Percentiles rank a stretch among this genome's conserved stretches.
These are phyloP conservation scores for Acanthis flammea DNA, from an alignment of 2,797 vertebrate genomes.

Conservation along the genomic window DNA sequence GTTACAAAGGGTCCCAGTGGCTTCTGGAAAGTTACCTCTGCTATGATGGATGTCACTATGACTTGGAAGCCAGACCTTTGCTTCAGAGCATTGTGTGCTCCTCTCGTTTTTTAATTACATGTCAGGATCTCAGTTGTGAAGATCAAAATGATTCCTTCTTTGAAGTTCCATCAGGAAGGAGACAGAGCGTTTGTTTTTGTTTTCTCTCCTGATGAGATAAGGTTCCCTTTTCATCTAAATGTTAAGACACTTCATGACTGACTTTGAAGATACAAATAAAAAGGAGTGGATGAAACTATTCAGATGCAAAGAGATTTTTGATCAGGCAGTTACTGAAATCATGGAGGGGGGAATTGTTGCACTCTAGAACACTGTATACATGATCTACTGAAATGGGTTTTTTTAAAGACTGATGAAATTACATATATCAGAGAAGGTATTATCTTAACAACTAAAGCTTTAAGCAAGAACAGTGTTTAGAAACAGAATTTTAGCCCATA, in stretches of 20 bases:
- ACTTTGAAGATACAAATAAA: slow-evolving; percentile 48
- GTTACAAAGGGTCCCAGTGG: background rate
- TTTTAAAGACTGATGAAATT: background rate
- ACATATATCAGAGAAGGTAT: background rate
- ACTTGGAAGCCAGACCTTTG: background rate
- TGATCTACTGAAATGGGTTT: rapidly evolving
- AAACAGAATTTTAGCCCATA: background rate
- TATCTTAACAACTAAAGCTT: background rate
- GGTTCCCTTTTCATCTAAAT: slow-evolving; percentile 40
- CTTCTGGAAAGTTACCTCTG: background rate
- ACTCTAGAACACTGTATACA: background rate
- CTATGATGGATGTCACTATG: background rate
- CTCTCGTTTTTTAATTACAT: slow-evolving; percentile 39
- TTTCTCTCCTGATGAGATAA: background rate
- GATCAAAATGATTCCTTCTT: slow-evolving; percentile 52
- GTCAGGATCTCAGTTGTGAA: slow-evolving; percentile 20
- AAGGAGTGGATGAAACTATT: background rate
- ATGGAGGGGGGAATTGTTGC: background rate
- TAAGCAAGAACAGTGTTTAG: background rate
- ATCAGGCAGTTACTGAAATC: slow-evolving; percentile 21
- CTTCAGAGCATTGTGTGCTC: background rate
- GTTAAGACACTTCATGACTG: slow-evolving; percentile 24
- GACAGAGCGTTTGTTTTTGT: background rate
- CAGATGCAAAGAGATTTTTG: slow-evolving; percentile 14
- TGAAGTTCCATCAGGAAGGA: background rate